Conservation (phyloP, 2,797 vertebrate species). For the Peromyscus eremicus region DNA sequence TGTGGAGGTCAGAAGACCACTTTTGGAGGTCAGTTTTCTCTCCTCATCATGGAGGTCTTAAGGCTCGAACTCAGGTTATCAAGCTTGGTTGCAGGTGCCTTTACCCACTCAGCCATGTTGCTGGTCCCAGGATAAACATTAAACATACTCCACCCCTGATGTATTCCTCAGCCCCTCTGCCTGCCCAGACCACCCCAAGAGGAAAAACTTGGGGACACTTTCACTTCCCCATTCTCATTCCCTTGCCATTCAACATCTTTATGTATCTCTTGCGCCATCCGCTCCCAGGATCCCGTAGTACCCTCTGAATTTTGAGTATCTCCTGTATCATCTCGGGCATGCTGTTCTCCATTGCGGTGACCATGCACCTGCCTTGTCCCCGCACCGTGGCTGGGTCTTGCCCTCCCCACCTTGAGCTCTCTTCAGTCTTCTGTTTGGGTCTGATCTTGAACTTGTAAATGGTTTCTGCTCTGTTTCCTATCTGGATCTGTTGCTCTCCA, state of each 20-base stretch:
- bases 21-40: not conserved
- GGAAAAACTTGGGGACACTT: not conserved
- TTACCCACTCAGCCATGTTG: not conserved
- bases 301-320: not conserved
- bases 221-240: not conserved
- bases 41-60: not conserved
- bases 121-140: not conserved
- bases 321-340: not conserved
- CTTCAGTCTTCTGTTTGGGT: not conserved
- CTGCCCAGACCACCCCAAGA: not conserved
- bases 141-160: not conserved
- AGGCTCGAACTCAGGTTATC: not conserved
- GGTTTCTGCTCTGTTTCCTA: not conserved
- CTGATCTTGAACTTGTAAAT: not conserved
- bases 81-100: not conserved
- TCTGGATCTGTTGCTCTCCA: not conserved
- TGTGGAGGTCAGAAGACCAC: not conserved
- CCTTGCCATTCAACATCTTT: not conserved
- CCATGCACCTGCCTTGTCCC: not conserved
- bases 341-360: accelerated
- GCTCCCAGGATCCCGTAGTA: not conserved
- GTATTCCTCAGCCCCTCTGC: not conserved
- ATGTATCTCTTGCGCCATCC: not conserved
- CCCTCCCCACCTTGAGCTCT: not conserved
- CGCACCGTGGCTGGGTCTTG: not conserved